phyloP scores from a whole-genome alignment of 2,888 invertebrate genomes.

The Phragmatobia fuliginosa region DNA sequence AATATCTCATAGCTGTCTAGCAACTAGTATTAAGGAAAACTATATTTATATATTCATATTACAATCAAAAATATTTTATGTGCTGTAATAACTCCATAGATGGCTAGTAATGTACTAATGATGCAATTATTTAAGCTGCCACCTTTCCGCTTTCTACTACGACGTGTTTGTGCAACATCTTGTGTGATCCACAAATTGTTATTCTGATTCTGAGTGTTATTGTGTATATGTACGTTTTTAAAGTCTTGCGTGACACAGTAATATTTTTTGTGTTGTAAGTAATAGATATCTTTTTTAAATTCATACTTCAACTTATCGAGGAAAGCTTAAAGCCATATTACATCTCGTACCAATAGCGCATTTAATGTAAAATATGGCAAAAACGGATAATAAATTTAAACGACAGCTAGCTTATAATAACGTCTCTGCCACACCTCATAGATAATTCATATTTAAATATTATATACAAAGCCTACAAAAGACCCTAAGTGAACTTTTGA shows the following conservation, averaged over 20 bases:
- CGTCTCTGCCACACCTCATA: background rate
- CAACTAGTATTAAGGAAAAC: background rate
- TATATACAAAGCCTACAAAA: constrained; percentile 31
- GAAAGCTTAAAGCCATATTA: background rate
- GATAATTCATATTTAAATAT: constrained; percentile 20
- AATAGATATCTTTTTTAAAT: no score
- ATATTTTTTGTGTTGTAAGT: no score
- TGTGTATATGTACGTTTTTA: no score
- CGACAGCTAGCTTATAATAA: background rate
- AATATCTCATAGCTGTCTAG: background rate
- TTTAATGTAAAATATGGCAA: background rate
- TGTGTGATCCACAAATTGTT: no score
- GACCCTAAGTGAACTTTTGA: constrained; percentile 34
- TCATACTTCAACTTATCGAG: no score
- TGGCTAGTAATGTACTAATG: no score
- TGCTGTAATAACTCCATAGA: background rate
- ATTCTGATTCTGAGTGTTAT: no score
- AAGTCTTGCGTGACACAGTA: no score
- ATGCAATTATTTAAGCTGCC: no score
- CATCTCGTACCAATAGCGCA: background rate
- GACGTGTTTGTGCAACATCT: no score
- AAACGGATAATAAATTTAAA: background rate
- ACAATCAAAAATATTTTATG: background rate
- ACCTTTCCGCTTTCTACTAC: no score
- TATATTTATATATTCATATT: background rate